Evolutionary conservation across 2,888 invertebrate species (phyloP), one percentile per base, ranked within the genome.

Genomic region (Cryptus viduatorius): DNA sequence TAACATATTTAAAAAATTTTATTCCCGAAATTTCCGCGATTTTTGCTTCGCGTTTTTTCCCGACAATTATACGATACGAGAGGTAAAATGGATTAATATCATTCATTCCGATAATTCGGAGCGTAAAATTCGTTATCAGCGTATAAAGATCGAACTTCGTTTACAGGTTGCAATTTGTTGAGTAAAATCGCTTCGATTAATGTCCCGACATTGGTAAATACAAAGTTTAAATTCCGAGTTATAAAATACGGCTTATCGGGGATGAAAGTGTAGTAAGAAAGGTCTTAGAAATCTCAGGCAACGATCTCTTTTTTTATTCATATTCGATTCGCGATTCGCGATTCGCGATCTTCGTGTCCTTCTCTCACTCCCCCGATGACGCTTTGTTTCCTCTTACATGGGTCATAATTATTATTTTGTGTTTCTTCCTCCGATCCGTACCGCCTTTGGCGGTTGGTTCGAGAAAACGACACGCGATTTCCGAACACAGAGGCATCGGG

Each of bases 391-490:
- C 75, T 48, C 73, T 68, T 61, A 75, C 53, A 53, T 59, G 56
- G 37, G 46, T 79, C 50, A 53, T 76, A 79, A 79, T 83, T 76
- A 79, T 83, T 80, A 61, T 72, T 79, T 79, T 75, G 24, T 64
- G 37, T 71, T 78, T 77, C 64, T 61, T 72, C 24, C 72, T 83
- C 29, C 69, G 61, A 67, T 77, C 72, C 77, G 71, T 77, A 67
- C 59, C 76, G 83, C 76, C 80, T 80, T 83, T 65, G 83, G 79
- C 76, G 79, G 61, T 79, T 61, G 67, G 42, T 72, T 76, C 46
- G 72, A 83, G 71, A 77, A 76, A 80, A 83, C 46, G 65, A 79
- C 67, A 83, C 83, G 79, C 79, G 83, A 83, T 80, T 79, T 65
- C 72, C 72, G 76, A 79, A 29, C 76, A 61, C 64, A 65, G 61